These are phyloP conservation scores for Drosophila fulvimacula DNA, from an alignment of 2,888 invertebrate species.

Conservation along the genomic window DNA sequence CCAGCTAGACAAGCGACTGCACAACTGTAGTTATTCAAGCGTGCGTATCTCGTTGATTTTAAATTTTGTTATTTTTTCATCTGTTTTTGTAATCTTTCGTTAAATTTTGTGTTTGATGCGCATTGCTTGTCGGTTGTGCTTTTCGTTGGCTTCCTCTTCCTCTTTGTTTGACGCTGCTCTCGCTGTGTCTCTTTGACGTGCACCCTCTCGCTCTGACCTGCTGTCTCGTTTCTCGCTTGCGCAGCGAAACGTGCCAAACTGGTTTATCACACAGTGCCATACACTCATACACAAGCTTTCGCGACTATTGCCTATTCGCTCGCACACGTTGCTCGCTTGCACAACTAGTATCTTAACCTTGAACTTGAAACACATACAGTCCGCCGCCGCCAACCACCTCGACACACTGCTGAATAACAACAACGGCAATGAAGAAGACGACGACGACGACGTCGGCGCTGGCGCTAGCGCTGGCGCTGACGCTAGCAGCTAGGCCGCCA, in stretches of 20 bases:
- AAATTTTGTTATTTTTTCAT: conserved; percentile 1
- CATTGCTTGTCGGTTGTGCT: conserved; percentile 42
- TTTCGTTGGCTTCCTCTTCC: conserved; percentile 78
- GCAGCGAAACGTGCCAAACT: conserved; percentile 77
- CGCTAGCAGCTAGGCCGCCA: conserved; percentile 37
- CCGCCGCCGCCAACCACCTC: conserved; percentile 51
- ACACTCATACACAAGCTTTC: conserved; percentile 25
- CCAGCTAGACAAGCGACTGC: conserved; percentile 5
- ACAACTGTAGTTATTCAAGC: conserved; percentile 19
- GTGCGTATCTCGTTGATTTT: conserved; percentile 14
- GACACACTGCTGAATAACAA: conserved; percentile 66
- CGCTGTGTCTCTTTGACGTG: conserved; percentile 31
- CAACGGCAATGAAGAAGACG: conserved; percentile 19
- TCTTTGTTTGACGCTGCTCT: conserved; percentile 73
- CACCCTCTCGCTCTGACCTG: conserved; percentile 41
- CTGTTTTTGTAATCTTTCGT: conserved; percentile 20
- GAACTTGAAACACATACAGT: conserved; percentile 83
- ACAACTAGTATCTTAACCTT: conserved; percentile 84
- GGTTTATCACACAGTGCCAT: conserved; percentile 61
- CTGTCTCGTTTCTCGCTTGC: conserved; percentile 61
- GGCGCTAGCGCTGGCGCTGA: conserved; percentile 37
- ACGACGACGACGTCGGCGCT: conserved; percentile 12
- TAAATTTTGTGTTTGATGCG: conserved; percentile 48
- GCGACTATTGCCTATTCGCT: conserved; percentile 50
- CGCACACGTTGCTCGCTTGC: conserved; percentile 54